Evolutionary conservation across 2,888 invertebrate genomes (phyloP), one percentile per base, ranked within the genome.

Genomic region (Hetaerina titia): DNA sequence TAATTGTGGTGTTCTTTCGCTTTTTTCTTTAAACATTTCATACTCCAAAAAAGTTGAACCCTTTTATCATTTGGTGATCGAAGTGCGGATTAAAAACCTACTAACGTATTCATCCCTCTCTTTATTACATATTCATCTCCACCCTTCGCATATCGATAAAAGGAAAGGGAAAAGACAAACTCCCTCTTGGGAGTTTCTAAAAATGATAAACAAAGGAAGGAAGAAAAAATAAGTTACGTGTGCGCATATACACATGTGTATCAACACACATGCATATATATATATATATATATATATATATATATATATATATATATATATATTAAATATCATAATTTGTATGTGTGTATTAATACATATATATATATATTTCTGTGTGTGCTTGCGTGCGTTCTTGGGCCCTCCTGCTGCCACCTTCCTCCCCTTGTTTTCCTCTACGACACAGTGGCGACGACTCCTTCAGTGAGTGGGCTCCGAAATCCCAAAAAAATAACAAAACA

Each of bases 51-150:
- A 69, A 92, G 69, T 13, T 64, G 69, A 11, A 64, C 92, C 92
- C n/a, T 74, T 92, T 92, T 69, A 92, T 92, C 74, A 92, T 69
- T 92, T 56, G 69, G 69, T 69, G 56, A 92, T 92, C 69, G 92
- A 8, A 31, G 69, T 69, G 57, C 90, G 64, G 64, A 64, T 45
- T 31, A 90, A 64, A 90, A 90, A 90, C 90, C 90, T 64, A 22
- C 90, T 92, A 56, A 69, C 69, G 69, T 92, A 92, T 92, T 92
- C 92, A 92, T 92, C 19, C 57, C 90, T 13, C 63, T 64, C 90
- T 45, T 56, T 56, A 69, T 92, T 92, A 92, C 69, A 69, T 74
- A 92, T 92, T 92, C 92, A 92, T n/a, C 45, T 31, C 92, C 63
- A 63, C 90, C 31, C 90, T 45, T 90, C 64, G 45, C 60, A 63